Conservation (phyloP, 2,113 vertebrate genomes). For the Hemiscyllium ocellatum region DNA sequence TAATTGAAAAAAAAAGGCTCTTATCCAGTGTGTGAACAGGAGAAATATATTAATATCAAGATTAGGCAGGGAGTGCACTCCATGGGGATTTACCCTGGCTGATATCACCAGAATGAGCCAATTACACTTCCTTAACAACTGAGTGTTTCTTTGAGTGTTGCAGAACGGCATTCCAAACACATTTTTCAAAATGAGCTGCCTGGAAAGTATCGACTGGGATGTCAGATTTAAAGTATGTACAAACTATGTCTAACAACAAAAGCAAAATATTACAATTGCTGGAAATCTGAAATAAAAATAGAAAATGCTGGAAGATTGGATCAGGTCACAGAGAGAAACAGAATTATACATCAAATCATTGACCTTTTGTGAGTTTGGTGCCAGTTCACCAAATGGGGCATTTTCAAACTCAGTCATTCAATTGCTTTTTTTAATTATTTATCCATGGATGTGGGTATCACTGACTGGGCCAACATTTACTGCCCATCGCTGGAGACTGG, state of each 20-base stretch:
- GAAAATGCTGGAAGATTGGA: neutral
- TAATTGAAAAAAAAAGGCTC: neutral
- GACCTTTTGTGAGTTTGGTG: neutral
- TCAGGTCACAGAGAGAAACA: neutral
- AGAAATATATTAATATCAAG: neutral
- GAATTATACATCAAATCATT: neutral
- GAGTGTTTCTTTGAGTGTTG: neutral
- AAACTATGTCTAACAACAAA: neutral
- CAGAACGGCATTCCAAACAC: neutral
- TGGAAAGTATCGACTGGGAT: neutral
- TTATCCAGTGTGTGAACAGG: neutral
- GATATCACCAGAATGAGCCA: neutral
- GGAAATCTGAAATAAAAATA: neutral
- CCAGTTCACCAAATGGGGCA: neutral
- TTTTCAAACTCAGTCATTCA: neutral
- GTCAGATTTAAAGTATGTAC: neutral
- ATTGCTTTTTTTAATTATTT: too few species aligned
- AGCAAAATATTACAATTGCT: neutral
- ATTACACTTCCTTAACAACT: constrained; percentile 29
- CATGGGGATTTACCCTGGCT: constrained; percentile 1
- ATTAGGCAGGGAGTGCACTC: too few species aligned
- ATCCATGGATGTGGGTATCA: too few species aligned
- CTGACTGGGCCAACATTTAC: too few species aligned
- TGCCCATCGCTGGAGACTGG: too few species aligned
- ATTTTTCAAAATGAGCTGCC: neutral